Evolutionary conservation across 2,888 invertebrate genomes (phyloP), one percentile per base, ranked within the genome.

Genomic region (Agrilus cyanescens): DNA sequence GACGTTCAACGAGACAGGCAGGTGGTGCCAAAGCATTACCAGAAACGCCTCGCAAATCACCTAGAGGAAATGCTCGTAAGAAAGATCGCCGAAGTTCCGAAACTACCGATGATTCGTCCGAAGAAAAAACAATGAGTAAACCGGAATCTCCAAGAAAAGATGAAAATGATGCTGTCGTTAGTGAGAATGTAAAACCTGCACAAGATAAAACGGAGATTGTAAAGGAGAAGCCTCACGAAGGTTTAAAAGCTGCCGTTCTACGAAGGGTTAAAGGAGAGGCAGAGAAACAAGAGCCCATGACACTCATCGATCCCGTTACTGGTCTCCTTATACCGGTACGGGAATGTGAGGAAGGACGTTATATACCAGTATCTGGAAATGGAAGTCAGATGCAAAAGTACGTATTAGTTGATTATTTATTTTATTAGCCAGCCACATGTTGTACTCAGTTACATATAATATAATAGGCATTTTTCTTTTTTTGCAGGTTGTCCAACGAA

Each of bases 261-360:
- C 55, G 67, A 16, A 55, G 67, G 25, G 56, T 66, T 33, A 67
- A 67, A 49, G 63, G 61, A 14, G 67, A 67, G 43, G 45, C 59
- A 50, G 56, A 57, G 35, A 67, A 67, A 30, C 66, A 70, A 8
- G 80, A 81, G 54, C 78, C 81, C 1, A 74, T 75, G 55, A 77
- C 77, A 4, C 60, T 83, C 13, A 81, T 84, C 34, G 85, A 85
- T 64, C 82, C 84, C 1, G 82, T 82, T 1, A 84, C 83, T 1
- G 84, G 84, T 2, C 67, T 81, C 52, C 65, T 85, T 29, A 80
- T 77, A 43, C 78, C 80, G 0, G 76, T 80, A 74, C 70, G 77
- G 54, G 80, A 81, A 53, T 78, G 77, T 37, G 82, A 82, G 56
- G 83, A 82, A 57, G 78, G 78, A 10, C 74, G 76, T 52, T 79